These are phyloP conservation scores for Catagonus wagneri DNA, from an alignment of 2,113 vertebrate species.

Conservation along the genomic window DNA sequence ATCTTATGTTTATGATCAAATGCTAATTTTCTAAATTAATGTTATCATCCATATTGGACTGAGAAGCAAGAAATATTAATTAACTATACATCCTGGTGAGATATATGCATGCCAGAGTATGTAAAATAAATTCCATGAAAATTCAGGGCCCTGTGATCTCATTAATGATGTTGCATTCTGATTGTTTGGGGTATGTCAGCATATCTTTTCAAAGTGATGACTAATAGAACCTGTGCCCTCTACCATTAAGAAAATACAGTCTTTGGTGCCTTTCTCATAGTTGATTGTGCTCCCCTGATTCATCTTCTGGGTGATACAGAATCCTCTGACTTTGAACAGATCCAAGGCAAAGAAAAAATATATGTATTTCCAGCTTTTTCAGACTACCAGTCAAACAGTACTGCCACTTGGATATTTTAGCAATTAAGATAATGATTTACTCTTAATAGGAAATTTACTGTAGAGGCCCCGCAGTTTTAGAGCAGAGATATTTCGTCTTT, in stretches of 20 bases:
- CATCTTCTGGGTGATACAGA: background rate
- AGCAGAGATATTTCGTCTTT: background rate
- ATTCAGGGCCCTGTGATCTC: background rate
- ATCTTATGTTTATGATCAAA: background rate
- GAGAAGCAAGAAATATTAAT: background rate
- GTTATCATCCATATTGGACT: background rate
- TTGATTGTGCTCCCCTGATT: background rate
- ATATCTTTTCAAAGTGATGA: background rate
- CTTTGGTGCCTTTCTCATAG: background rate
- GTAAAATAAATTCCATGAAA: background rate
- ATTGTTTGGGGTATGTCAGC: background rate
- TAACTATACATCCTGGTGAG: background rate
- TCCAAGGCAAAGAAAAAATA: background rate
- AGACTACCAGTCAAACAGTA: background rate
- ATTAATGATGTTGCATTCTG: background rate
- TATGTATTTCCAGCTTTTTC: background rate
- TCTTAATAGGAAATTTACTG: background rate
- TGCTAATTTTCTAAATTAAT: background rate
- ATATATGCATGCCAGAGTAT: background rate
- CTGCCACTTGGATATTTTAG: background rate
- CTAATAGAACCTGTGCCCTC: background rate
- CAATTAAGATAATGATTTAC: background rate
- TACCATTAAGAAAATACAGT: background rate
- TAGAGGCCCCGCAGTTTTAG: background rate
- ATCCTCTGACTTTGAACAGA: background rate